Percentiles rank a stretch among this genome's conserved stretches.
These are phyloP conservation scores for Andricus grossulariae DNA, from an alignment of 1,140 invertebrate species.

Conservation along the genomic window DNA sequence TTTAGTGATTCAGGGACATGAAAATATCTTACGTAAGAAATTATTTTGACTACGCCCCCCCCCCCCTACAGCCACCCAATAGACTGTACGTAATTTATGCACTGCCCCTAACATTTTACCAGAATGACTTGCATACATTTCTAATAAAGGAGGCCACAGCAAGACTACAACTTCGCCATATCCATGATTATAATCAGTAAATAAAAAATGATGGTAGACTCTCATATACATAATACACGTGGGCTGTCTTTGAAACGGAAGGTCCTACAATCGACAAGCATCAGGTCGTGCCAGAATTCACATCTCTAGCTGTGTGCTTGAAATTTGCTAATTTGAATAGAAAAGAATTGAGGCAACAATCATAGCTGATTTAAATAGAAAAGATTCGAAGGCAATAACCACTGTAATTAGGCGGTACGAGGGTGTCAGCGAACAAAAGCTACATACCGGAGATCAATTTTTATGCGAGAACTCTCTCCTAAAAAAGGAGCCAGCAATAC, in stretches of 20 bases:
- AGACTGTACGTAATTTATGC: too few relatives aligned
- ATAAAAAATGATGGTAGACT: neutral
- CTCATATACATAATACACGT: conserved; percentile 20
- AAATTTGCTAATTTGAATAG: conserved; percentile 28
- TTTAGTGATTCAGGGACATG: too few relatives aligned
- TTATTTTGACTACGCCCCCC: too few relatives aligned
- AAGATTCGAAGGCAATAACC: conserved; percentile 20
- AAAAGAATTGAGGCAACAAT: conserved; percentile 31
- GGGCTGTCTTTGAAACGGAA: conserved; percentile 1
- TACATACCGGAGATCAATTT: neutral
- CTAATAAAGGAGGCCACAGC: neutral
- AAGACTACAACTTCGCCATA: neutral
- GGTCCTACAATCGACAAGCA: conserved; percentile 23
- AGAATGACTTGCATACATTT: neutral
- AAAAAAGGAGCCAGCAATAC: neutral
- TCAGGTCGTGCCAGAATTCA: conserved; percentile 21
- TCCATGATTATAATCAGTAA: neutral
- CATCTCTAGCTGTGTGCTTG: neutral
- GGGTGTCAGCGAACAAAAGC: neutral
- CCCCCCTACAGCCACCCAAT: too few relatives aligned
- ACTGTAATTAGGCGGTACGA: conserved; percentile 23
- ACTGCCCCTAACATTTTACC: too few relatives aligned
- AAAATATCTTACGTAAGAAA: too few relatives aligned
- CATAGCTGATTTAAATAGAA: conserved; percentile 24
- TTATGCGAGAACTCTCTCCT: neutral